A percentile compares a stretch with the other conserved stretches of the same genome.
Conservation (phyloP, 2,113 vertebrate species). For the Nerophis lumbriciformis region DNA sequence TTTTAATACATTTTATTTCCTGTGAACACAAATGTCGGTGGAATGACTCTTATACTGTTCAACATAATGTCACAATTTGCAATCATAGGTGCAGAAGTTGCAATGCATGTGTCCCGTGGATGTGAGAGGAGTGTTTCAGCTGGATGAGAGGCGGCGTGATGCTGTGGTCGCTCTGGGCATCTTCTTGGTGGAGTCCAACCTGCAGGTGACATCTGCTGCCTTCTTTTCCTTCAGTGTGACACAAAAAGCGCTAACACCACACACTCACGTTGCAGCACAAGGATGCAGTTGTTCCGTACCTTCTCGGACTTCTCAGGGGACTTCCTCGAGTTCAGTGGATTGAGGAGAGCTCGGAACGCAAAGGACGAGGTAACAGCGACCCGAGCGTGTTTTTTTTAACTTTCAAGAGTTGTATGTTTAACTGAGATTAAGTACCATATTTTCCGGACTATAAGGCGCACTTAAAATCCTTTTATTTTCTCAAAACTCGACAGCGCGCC, state of each 20-base stretch:
- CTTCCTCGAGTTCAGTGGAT: slow-evolving; percentile 95
- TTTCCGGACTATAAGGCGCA: no score
- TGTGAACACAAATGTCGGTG: no score
- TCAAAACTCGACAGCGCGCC: no score
- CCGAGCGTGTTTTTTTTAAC: neutral
- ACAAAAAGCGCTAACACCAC: neutral
- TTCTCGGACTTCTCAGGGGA: slow-evolving; percentile 87
- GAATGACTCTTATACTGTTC: no score
- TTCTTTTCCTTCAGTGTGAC: no score
- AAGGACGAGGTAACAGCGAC: slow-evolving; percentile 76
- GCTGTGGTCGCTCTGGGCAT: slow-evolving; percentile 93
- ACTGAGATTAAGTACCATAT: no score
- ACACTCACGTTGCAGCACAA: slow-evolving; percentile 78
- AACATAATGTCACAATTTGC: neutral
- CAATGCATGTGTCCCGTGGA: slow-evolving; percentile 98
- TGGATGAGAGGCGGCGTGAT: slow-evolving; percentile 92
- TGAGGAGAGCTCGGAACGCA: slow-evolving; percentile 88
- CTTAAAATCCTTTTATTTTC: no score
- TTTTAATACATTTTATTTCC: no score
- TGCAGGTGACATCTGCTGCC: slow-evolving; percentile 76
- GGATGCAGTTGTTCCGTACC: slow-evolving; percentile 86
- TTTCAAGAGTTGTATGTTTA: no score
- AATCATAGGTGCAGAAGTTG: slow-evolving; percentile 88
- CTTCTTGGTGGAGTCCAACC: slow-evolving; percentile 91
- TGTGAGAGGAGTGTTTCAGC: slow-evolving; percentile 90